Evolutionary conservation across 1,140 invertebrate genomes (phyloP).

Genomic region (Macrobrachium rosenbergii): DNA sequence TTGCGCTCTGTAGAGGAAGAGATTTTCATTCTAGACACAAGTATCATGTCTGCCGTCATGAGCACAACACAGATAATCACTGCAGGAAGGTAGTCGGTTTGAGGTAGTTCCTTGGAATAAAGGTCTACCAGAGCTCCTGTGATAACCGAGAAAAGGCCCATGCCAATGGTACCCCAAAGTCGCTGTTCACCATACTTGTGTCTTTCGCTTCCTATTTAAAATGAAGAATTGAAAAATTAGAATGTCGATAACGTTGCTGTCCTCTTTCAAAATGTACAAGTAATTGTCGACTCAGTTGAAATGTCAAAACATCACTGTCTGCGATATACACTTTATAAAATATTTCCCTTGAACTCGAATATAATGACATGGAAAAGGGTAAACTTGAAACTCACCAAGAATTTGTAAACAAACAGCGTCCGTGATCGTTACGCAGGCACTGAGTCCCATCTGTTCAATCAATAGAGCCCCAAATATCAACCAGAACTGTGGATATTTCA

Average conservation of each 20-base stretch:
- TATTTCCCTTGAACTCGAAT: too few relatives aligned
- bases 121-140: slow-evolving; percentile 48
- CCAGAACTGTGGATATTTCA: slow-evolving; percentile 46
- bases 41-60: slow-evolving; percentile 69
- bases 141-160: slow-evolving; percentile 44
- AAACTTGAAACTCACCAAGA: slow-evolving; percentile 24
- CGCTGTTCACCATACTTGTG: slow-evolving; percentile 53
- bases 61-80: slow-evolving; percentile 82
- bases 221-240: background rate
- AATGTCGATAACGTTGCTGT: background rate
- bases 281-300: too few relatives aligned
- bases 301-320: too few relatives aligned
- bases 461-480: slow-evolving; percentile 27
- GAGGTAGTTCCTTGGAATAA: slow-evolving; percentile 32
- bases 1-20: slow-evolving; percentile 59
- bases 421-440: slow-evolving; percentile 32
- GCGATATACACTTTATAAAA: too few relatives aligned
- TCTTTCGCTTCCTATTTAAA: slow-evolving; percentile 19
- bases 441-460: slow-evolving; percentile 46
- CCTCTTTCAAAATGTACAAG: too few relatives aligned
- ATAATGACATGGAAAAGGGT: background rate
- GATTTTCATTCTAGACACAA: slow-evolving; percentile 41
- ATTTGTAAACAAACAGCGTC: slow-evolving; percentile 55
- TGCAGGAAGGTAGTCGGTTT: slow-evolving; percentile 81
- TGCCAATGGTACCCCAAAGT: slow-evolving; percentile 60